phyloP scores from a whole-genome alignment of 2,888 invertebrate genomes.

The Erebia aethiops region DNA sequence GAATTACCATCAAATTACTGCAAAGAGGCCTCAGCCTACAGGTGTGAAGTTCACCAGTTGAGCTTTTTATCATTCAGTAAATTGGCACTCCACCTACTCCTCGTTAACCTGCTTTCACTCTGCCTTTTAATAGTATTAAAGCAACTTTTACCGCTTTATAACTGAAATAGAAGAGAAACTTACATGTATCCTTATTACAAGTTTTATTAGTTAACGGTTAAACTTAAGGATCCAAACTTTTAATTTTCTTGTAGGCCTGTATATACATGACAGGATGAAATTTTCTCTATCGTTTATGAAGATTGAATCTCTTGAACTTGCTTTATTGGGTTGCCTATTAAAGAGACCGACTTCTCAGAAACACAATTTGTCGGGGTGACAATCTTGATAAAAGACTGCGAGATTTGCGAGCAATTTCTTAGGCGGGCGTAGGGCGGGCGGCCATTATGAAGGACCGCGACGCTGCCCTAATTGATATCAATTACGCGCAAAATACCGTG shows the following conservation, averaged over 20 bases:
- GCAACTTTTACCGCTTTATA: no score
- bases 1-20: no score
- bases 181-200: no score
- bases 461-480: conserved; percentile 72
- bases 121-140: no score
- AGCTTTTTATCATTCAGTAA: no score
- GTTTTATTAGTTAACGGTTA: no score
- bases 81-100: no score
- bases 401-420: conserved; percentile 56
- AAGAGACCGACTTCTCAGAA: conserved; percentile 38
- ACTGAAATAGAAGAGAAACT: no score
- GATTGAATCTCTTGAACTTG: conserved; percentile 19
- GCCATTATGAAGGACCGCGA: conserved; percentile 59
- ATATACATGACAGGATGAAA: neutral
- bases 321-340: conserved; percentile 19
- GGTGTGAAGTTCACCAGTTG: no score
- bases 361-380: conserved; percentile 58
- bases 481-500: conserved; percentile 50
- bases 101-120: no score
- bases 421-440: conserved; percentile 44
- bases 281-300: conserved; percentile 12
- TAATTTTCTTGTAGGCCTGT: neutral
- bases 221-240: neutral
- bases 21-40: no score
- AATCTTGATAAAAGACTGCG: conserved; percentile 54